Base-by-base conservation (phyloP, 2,113 vertebrate species). In the Sylvilagus bachmani region DNA sequence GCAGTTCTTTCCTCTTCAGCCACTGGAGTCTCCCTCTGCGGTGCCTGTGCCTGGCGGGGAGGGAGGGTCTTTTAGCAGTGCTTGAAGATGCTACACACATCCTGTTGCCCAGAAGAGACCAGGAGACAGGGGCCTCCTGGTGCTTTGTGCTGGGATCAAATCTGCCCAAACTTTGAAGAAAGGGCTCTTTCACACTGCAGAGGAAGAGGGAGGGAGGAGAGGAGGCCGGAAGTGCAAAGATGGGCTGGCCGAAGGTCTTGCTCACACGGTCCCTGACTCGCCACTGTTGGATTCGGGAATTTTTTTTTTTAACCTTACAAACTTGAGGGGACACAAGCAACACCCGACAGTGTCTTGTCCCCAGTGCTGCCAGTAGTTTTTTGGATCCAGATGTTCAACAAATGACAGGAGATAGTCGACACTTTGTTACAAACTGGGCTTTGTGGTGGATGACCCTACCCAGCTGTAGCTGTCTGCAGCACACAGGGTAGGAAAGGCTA, bases 1-100 rank as follows among this genome's bases (percentile, higher is more conserved):
- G 0, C 89, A 83, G 85, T 96, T 97, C 97, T 89, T 58, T 70
- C 90, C 88, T 90, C 85, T 27, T 74, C 75, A 71, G 91, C 96
- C 92, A 64, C 75, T 29, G 51, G 87, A 49, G 31, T 80, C 74
- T n/a, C 10, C n/a, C 94, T 87, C 69, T 69, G 66, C 55, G 4
- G 55, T 19, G 55, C 19, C 19, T 58, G 55, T 58, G 44, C 38
- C 38, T 38, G 38, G n/a, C n/a, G n/a, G n/a, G n/a, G n/a, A n/a
- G n/a, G n/a, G n/a, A n/a, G n/a, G n/a, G 16, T n/a, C 67, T 88
- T 91, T 21, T 25, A 78, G 85, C 55, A 91, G 66, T 55, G 49
- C 69, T 83, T 27, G 79, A 80, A n/a, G 38, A 70, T 84, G 44
- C 19, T 86, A 66, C 38, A 53, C 86, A 85, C 29, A 71, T 90